Percentiles rank a stretch among this genome's conserved stretches.
Evolutionary conservation across 2,888 invertebrate genomes (phyloP).

Genomic region (Drosophila pseudotakahashii): DNA sequence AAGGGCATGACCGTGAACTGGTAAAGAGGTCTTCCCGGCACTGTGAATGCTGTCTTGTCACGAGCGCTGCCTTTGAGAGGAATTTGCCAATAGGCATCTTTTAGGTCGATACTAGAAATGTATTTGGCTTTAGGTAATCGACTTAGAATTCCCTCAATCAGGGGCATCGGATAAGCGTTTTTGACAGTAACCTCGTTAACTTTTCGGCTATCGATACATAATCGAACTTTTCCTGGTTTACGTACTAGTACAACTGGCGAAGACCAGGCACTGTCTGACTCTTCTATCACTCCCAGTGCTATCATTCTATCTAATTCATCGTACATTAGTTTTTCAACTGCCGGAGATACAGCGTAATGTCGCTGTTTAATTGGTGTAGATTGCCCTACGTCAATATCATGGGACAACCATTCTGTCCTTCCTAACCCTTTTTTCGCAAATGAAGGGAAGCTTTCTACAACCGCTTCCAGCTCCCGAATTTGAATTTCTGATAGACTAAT

Average conservation of each 20-base stretch:
- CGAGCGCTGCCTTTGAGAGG: background rate
- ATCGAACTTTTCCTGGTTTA: background rate
- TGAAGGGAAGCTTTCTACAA: background rate
- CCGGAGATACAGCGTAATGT: background rate
- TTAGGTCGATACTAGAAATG: no score
- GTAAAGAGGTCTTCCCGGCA: no score
- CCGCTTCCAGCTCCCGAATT: background rate
- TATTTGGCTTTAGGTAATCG: no score
- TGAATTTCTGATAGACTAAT: no score
- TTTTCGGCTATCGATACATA: background rate
- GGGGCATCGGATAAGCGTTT: background rate
- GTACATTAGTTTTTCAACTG: background rate
- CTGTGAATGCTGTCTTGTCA: background rate
- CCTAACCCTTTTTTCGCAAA: background rate
- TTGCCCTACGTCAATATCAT: background rate
- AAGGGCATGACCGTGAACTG: no score
- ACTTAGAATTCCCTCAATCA: no score
- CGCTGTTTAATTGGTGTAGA: background rate
- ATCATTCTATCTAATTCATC: background rate
- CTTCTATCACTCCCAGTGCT: background rate
- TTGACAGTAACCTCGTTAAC: background rate
- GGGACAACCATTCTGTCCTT: background rate
- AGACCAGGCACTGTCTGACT: background rate
- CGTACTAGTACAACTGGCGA: background rate
- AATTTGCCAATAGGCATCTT: no score